phyloP scores from a whole-genome alignment of 2,888 invertebrate species.

The Auanema freiburgensis region DNA sequence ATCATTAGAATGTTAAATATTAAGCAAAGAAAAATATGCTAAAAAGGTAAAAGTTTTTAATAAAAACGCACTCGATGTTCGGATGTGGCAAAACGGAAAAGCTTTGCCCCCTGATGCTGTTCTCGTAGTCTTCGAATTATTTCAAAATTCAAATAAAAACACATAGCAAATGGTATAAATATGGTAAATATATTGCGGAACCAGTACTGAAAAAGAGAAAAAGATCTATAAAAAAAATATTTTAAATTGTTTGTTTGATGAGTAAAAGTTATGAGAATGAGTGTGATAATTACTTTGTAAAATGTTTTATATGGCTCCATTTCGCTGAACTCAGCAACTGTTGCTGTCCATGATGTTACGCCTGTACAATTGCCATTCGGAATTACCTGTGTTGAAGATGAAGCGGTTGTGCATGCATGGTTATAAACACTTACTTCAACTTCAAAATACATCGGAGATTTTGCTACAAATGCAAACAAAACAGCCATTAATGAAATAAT shows the following conservation, averaged over 20 bases:
- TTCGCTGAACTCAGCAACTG: slow-evolving; percentile 43
- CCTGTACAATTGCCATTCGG: slow-evolving; percentile 58
- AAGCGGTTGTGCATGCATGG: neutral
- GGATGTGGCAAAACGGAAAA: slow-evolving; percentile 59
- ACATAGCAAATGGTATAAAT: slow-evolving; percentile 55
- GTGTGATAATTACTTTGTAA: slow-evolving; percentile 42
- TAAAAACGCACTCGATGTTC: slow-evolving; percentile 48
- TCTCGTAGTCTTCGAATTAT: slow-evolving; percentile 55
- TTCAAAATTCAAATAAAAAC: slow-evolving; percentile 54
- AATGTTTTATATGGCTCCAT: slow-evolving; percentile 56
- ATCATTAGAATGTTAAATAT: too few species aligned
- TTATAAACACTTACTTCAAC: slow-evolving; percentile 36
- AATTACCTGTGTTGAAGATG: slow-evolving; percentile 33
- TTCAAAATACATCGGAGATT: slow-evolving; percentile 58
- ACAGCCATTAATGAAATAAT: slow-evolving; percentile 37
- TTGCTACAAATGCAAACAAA: slow-evolving; percentile 52
- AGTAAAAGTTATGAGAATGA: neutral
- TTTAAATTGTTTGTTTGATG: neutral
- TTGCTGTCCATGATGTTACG: slow-evolving; percentile 47
- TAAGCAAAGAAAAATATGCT: neutral
- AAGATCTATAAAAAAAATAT: slow-evolving; percentile 1
- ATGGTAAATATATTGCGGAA: slow-evolving; percentile 54
- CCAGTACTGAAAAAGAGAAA: slow-evolving; percentile 50
- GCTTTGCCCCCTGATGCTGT: slow-evolving; percentile 56
- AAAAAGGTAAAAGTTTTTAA: neutral